Conservation (phyloP, 2,113 vertebrate genomes). For the Podilymbus podiceps region DNA sequence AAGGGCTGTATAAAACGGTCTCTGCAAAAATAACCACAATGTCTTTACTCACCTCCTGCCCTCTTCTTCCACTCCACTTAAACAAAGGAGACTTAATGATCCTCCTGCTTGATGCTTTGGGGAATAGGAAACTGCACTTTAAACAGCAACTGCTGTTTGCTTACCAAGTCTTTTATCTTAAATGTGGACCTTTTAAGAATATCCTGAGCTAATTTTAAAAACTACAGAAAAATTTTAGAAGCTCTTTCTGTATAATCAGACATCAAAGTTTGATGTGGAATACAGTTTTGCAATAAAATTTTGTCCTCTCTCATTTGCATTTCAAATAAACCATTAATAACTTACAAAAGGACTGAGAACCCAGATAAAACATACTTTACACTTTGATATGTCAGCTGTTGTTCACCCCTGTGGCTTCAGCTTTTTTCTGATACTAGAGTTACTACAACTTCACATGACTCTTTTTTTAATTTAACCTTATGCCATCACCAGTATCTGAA, state of each 20-base stretch:
- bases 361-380: conserved; percentile 4
- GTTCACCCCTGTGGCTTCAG: not conserved
- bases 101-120: not conserved
- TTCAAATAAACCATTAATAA: conserved; percentile 60
- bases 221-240: not conserved
- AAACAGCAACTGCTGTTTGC: not conserved
- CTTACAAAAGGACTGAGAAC: conserved; percentile 27
- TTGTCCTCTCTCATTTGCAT: conserved; percentile 33
- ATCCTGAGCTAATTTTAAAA: not conserved
- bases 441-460: not conserved
- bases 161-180: not conserved
- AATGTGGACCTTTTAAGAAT: not conserved
- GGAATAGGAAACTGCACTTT: not conserved
- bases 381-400: conserved; percentile 42
- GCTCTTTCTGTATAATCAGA: not conserved
- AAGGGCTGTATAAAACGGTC: not conserved
- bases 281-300: conserved; percentile 24
- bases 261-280: conserved; percentile 39
- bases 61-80: not conserved
- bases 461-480: not conserved
- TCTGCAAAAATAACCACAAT: not conserved
- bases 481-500: not conserved
- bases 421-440: not conserved
- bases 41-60: not conserved
- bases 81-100: not conserved